A percentile compares a stretch with the other conserved stretches of the same genome.
phyloP scores from a whole-genome alignment of 1,140 invertebrate species.

The Nasonia longicornis region DNA sequence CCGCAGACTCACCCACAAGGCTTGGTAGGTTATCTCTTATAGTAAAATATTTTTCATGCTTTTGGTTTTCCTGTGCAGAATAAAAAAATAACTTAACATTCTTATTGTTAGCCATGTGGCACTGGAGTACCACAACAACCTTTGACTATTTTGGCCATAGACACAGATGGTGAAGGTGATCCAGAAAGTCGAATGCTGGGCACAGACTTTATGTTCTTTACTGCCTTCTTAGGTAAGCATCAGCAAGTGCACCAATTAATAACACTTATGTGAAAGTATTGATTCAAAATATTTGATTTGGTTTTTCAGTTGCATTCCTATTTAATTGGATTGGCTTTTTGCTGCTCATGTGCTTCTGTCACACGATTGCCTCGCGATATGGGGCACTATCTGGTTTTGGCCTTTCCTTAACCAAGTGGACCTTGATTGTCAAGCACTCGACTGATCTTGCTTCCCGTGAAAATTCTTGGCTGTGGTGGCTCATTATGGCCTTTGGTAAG shows the following conservation, averaged over 20 bases:
- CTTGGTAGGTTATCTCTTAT: slow-evolving; percentile 53
- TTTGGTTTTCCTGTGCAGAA: not conserved
- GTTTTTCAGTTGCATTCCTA: slow-evolving; percentile 80
- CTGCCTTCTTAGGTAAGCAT: slow-evolving; percentile 82
- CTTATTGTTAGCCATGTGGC: slow-evolving; percentile 62
- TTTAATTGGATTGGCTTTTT: slow-evolving; percentile 97
- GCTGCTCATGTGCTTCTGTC: slow-evolving; percentile 91
- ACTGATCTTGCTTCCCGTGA: slow-evolving; percentile 86
- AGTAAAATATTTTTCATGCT: not conserved
- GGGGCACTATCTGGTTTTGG: slow-evolving; percentile 93
- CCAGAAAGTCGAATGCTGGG: slow-evolving; percentile 82
- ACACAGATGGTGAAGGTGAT: slow-evolving; percentile 78
- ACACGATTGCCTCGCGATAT: slow-evolving; percentile 92
- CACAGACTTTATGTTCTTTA: slow-evolving; percentile 90
- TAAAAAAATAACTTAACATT: not conserved
- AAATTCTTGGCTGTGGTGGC: slow-evolving; percentile 91
- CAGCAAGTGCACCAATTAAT: not conserved
- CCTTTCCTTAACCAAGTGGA: slow-evolving; percentile 93
- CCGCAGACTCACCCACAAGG: slow-evolving; percentile 64
- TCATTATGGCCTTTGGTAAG: slow-evolving; percentile 88
- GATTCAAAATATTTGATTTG: not conserved
- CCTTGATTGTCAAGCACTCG: slow-evolving; percentile 91
- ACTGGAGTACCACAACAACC: slow-evolving; percentile 71
- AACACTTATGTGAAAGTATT: not conserved
- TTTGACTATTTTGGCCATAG: slow-evolving; percentile 78